Percentiles rank a stretch among this genome's conserved stretches.
phyloP scores from a whole-genome alignment of 2,888 invertebrate genomes.

The Camptogramma bilineatum region DNA sequence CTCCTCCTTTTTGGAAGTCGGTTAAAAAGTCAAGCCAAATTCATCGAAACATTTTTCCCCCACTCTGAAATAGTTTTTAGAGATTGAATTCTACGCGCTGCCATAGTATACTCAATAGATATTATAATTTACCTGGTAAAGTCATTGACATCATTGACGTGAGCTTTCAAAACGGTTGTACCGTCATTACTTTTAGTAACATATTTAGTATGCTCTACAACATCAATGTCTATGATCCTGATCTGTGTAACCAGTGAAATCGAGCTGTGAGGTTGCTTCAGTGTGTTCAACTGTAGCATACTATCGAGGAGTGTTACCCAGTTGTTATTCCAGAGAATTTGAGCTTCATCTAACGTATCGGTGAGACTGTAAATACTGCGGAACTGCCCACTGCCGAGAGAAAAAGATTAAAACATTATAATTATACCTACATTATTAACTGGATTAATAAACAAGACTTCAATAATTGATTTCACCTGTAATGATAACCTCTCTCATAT shows the following conservation, averaged over 20 bases:
- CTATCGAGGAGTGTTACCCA: slow-evolving; percentile 93
- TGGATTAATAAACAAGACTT: too few relatives aligned
- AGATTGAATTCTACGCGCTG: too few relatives aligned
- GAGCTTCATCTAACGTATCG: slow-evolving; percentile 52
- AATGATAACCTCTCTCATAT: not conserved
- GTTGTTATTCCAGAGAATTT: slow-evolving; percentile 87
- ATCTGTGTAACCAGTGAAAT: slow-evolving; percentile 86
- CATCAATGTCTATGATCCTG: slow-evolving; percentile 46
- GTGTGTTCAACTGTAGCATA: slow-evolving; percentile 90
- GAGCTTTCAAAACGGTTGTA: slow-evolving; percentile 44
- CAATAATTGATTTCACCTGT: too few relatives aligned
- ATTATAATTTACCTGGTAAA: not conserved
- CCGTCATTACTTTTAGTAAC: slow-evolving; percentile 30
- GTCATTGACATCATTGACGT: not conserved
- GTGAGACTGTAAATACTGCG: slow-evolving; percentile 47
- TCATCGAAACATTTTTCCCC: too few relatives aligned
- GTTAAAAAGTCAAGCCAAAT: too few relatives aligned
- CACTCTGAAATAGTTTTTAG: too few relatives aligned
- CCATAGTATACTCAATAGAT: too few relatives aligned
- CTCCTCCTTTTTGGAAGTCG: too few relatives aligned
- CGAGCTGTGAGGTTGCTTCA: slow-evolving; percentile 85
- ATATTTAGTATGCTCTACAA: slow-evolving; percentile 44
- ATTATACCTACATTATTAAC: too few relatives aligned
- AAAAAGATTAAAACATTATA: not conserved
- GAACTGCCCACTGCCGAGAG: slow-evolving; percentile 52